Conservation (phyloP, 2,113 vertebrate species). For the Catharus fuscescens region DNA sequence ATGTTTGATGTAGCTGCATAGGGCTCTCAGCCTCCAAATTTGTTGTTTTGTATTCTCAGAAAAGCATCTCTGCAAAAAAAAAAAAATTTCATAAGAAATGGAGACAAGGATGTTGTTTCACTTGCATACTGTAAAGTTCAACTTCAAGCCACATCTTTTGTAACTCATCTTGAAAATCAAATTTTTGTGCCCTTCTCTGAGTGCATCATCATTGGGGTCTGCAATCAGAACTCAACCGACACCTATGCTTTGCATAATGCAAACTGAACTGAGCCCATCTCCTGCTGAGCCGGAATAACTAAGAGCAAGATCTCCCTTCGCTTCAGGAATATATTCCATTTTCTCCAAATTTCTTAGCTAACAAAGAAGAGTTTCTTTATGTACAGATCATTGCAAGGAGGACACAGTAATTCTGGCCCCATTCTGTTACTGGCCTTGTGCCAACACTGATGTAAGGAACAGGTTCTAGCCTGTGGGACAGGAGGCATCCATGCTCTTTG, state of each 20-base stretch:
- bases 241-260: background rate
- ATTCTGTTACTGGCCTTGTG: background rate
- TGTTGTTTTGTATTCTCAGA: background rate
- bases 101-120: background rate
- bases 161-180: background rate
- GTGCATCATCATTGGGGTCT: background rate
- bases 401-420: background rate
- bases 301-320: background rate
- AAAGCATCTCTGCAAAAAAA: constrained; percentile 14
- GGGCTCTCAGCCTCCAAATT: background rate
- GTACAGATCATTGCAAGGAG: background rate
- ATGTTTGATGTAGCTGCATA: background rate
- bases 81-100: background rate
- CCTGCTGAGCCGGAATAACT: background rate
- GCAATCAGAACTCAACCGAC: background rate
- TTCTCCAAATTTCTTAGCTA: background rate
- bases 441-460: background rate
- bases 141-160: background rate
- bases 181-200: background rate
- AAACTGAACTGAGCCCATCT: background rate
- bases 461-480: background rate
- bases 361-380: background rate
- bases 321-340: background rate
- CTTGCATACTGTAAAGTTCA: background rate
- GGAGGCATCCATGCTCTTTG: background rate